Evolutionary conservation across 30 jellyfish, hydroid and myxozoan genomes (phyloP), one percentile per base, ranked within the genome.

Genomic region (Chrysaora quinquecirrha): DNA sequence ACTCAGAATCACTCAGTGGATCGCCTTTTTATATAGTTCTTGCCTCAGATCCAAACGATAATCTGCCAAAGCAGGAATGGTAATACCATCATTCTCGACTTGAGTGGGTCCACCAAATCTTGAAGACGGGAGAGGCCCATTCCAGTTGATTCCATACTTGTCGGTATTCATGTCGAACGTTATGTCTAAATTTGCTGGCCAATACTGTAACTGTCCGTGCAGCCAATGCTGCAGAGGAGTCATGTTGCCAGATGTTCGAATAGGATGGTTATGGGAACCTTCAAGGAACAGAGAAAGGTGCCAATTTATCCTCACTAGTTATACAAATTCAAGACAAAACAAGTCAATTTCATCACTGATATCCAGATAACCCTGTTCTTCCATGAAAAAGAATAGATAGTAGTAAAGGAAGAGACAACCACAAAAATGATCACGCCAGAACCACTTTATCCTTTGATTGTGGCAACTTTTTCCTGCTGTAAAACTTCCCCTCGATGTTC

Each of bases 391-490:
- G 28, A 70, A 12, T 18, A 38, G 82, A 43, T 70, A 70, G 66
- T 70, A 70, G 35, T 11, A 70, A 1, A 70, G 69, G 35, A 70
- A 46, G 18, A 14, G 52, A 31, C 61, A 50, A 33, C 74, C 86
- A 24, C 30, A 21, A 43, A 48, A 74, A 31, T 28, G 74, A 48
- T 74, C 86, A 16, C 86, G 28, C 86, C 86, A 74, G 46, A 74
- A 74, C 58, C 86, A 24, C 62, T 74, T 75, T 23, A 74, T 74
- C 66, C 86, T 22, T 74, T 74, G 86, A 30, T 74, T 78, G 74
- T 64, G 82, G 72, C 90, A 78, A 28, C 90, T 78, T 78, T 78
- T 78, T 14, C 90, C 72, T 21, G 82, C 82, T 6, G 64, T 78
- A 74, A 31, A 78, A 32, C 90, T 78, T 24, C 90, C 90, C 34